A percentile compares a stretch with the other conserved stretches of the same genome.
phyloP scores from a whole-genome alignment of 2,888 invertebrate species.

The Clunio marinus region DNA sequence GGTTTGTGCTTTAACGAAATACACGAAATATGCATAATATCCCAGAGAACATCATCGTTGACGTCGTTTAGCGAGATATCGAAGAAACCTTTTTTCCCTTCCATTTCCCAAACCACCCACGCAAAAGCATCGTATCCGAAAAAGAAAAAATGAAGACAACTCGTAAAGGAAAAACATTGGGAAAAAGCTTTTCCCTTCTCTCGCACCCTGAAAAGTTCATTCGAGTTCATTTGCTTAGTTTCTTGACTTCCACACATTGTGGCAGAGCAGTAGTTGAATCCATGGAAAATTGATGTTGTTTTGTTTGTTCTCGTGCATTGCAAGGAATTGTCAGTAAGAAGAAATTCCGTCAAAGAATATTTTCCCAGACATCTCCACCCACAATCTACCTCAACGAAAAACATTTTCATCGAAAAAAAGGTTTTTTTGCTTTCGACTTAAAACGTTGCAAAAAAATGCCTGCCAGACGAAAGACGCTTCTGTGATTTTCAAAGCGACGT shows the following conservation, averaged over 20 bases:
- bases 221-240: conserved; percentile 22
- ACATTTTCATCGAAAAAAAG: no score
- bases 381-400: background rate
- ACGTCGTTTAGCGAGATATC: background rate
- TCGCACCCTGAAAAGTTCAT: conserved; percentile 20
- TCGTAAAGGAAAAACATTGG: background rate
- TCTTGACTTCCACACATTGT: background rate
- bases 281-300: background rate
- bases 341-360: conserved; percentile 1
- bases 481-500: no score
- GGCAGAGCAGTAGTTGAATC: background rate
- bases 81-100: conserved; percentile 5
- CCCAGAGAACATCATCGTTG: conserved; percentile 8
- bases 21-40: conserved; percentile 13
- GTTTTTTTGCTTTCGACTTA: background rate
- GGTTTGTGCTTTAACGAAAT: background rate
- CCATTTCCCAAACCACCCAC: conserved; percentile 25
- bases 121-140: background rate
- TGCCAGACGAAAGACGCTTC: no score
- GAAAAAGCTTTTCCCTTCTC: background rate
- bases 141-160: no score
- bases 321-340: background rate
- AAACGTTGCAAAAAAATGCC: background rate
- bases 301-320: background rate
- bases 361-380: conserved; percentile 6